These are phyloP conservation scores for Scomber scombrus DNA, from an alignment of 2,113 vertebrate species.

Conservation along the genomic window DNA sequence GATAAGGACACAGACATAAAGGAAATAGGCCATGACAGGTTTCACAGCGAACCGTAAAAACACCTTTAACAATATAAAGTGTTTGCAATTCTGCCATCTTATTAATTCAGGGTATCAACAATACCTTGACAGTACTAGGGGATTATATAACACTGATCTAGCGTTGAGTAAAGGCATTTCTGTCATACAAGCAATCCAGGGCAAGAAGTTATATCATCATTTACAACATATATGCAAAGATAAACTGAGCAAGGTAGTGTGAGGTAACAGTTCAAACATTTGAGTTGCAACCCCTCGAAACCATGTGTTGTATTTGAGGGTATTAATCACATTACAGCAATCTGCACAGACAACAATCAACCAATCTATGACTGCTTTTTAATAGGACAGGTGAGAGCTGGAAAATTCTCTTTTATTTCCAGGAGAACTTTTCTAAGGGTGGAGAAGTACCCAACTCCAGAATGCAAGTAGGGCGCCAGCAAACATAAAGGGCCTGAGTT, in stretches of 20 bases:
- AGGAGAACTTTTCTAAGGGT: background rate
- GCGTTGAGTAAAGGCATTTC: slow-evolving; percentile 46
- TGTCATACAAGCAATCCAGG: slow-evolving; percentile 41
- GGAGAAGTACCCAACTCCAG: background rate
- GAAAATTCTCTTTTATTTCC: too few species aligned
- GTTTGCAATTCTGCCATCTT: slow-evolving; percentile 25
- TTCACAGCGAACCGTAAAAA: slow-evolving; percentile 44
- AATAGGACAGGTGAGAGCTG: background rate
- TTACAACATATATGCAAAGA: too few species aligned
- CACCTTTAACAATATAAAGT: slow-evolving; percentile 16
- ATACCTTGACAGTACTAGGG: background rate
- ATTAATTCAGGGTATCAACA: slow-evolving; percentile 20
- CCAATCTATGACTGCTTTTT: background rate
- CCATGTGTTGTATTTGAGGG: background rate
- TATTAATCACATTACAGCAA: background rate
- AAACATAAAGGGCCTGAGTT: background rate
- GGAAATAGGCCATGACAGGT: slow-evolving; percentile 24
- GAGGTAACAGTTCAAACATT: background rate
- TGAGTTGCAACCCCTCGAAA: background rate
- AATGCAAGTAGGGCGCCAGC: background rate
- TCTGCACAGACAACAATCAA: background rate
- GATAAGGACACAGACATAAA: slow-evolving; percentile 35
- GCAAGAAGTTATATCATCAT: too few species aligned
- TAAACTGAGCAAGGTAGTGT: too few species aligned
- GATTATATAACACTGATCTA: slow-evolving; percentile 39